phyloP scores from a whole-genome alignment of 2,888 invertebrate genomes.

The Calliphora vomitoria region DNA sequence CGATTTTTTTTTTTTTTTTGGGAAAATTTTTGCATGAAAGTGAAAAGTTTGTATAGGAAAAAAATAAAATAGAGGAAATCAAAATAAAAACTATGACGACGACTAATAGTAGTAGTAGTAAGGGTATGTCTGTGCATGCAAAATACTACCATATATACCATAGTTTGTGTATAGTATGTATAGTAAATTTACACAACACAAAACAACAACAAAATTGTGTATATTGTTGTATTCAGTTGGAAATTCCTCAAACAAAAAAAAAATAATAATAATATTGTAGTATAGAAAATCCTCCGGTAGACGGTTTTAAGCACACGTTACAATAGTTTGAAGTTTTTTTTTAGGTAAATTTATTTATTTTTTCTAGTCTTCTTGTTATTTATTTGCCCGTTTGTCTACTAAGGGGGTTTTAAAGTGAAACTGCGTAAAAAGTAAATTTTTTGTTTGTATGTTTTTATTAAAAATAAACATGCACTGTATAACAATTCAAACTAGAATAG shows the following conservation, averaged over 20 bases:
- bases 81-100: constrained; percentile 62
- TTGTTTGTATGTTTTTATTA: neutral
- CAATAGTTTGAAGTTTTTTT: constrained; percentile 40
- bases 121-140: constrained; percentile 3
- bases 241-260: constrained; percentile 22
- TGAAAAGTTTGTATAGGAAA: constrained; percentile 74
- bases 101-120: constrained; percentile 41
- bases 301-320: constrained; percentile 8
- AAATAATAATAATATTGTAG: constrained; percentile 17
- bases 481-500: neutral
- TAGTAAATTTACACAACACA: constrained; percentile 39
- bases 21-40: constrained; percentile 76
- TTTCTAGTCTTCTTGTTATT: constrained; percentile 5
- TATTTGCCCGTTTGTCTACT: neutral
- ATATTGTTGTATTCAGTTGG: neutral
- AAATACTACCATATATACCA: constrained; percentile 26
- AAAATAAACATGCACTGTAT: neutral
- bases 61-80: constrained; percentile 53
- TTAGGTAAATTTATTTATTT: constrained; percentile 51
- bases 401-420: neutral
- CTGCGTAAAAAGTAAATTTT: constrained; percentile 8
- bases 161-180: constrained; percentile 35
- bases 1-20: constrained; percentile 65
- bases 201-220: constrained; percentile 32
- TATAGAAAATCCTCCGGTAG: constrained; percentile 43